Evolutionary conservation across 2,797 vertebrate genomes (phyloP), one percentile per base, ranked within the genome.

Genomic region (Phaenicophaeus curvirostris): DNA sequence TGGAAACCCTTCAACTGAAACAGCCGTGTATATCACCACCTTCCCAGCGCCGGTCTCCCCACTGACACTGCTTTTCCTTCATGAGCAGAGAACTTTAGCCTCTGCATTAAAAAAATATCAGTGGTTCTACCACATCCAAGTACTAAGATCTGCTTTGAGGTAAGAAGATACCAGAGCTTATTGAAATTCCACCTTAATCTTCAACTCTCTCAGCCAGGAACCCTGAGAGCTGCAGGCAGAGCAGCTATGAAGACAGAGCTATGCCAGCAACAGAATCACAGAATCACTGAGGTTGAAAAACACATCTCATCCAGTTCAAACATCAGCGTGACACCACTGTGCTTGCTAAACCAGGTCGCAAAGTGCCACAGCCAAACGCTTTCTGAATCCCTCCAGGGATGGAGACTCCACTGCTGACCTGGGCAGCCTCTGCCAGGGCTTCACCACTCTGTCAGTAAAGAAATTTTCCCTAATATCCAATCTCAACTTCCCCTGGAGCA

Each of bases 81-180:
- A 46, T 6, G 51, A 46, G 15, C 0, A 35, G 1, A 19, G 15
- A 31, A 28, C 8, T 21, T 53, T 12, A 55, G 33, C 5, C 14
- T n/a, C 59, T 9, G 4, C 4, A 44, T 17, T 41, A 15, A 33
- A 61, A 37, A 82, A 58, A 24, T 9, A 13, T 0, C 8, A 55
- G 8, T 0, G 0, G 3, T 42, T 81, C 65, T 6, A 76, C 44
- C 59, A 23, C 3, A 7, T 39, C 37, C 13, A 16, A 67, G 44
- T 8, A 39, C 28, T 7, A 61, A 39, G 4, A 33, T 4, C 6
- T 50, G 15, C 11, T 31, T 18, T 37, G 27, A 73, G 44, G 30
- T 35, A 39, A 53, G 6, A 42, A 20, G 10, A n/a, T 4, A 35
- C 7, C 66, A 33, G 7, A 58, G 19, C 8, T 19, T 37, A 11